Base-by-base conservation (phyloP, 2,113 vertebrate genomes). In the Agapornis roseicollis region DNA sequence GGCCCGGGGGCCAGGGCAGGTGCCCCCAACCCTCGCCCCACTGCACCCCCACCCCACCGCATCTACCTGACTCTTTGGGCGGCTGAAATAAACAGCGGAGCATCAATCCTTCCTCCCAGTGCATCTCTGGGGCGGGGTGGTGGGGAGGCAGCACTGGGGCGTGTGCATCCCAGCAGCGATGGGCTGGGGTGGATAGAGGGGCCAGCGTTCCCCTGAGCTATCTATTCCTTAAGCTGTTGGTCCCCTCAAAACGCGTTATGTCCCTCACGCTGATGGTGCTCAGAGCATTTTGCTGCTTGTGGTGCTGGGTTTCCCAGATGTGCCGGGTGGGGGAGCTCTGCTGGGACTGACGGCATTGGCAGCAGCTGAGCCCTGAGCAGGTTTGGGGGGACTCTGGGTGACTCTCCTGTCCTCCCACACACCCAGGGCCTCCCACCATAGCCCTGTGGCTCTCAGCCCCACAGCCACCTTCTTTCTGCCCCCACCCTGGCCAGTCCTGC, bases 31-130 rank as follows among this genome's bases (percentile, higher is more conserved):
- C 94, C 88, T 96, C 11, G 47, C 94, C 76, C 46, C 64, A 73
- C 80, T 72, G 90, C 93, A 91, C 79, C 93, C 95, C 95, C 93
- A 91, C 93, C 96, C 94, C 93, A 83, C 50, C 3, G 52, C 28
- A 3, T 94, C 89, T 89, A 95, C 31, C 60, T 96, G 93, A 94
- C 91, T 94, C 95, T 96, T 93, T 85, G 95, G 96, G 97, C 78
- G 85, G 97, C 97, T 96, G 96, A 95, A 98, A 98, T 98, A 98
- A 98, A 98, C 89, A 95, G 91, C 52, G 81, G 96, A 97, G 97
- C 98, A 98, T 97, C 86, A 92, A 55, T 25, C 39, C 35, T 39
- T 68, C 17, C 17, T 91, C 74, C 31, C 25, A 5, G 53, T 0
- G 10, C 16, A 9, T 78, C 37, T 80, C 46, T 88, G 63, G 33